Evolutionary conservation across 2,888 invertebrate species (phyloP).

Genomic region (Diadegma fenestrale): DNA sequence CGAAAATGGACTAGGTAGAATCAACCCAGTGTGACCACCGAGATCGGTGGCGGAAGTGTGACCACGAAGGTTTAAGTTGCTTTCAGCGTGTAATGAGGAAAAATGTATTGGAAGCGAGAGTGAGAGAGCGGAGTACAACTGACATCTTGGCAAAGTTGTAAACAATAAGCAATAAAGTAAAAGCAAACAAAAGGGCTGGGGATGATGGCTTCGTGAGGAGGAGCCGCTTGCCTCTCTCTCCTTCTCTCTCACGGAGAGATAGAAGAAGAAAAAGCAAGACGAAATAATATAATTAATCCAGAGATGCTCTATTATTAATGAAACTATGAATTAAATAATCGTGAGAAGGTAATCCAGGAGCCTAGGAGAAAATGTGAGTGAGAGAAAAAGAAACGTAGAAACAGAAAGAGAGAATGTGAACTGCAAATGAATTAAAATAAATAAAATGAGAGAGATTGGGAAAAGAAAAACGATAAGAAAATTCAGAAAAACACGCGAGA

Average conservation of each 20-base stretch:
- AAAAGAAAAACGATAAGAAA: slow-evolving; percentile 48
- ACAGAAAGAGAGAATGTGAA: slow-evolving; percentile 24
- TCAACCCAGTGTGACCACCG: no score
- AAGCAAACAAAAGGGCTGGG: slow-evolving; percentile 67
- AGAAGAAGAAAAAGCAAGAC: slow-evolving; percentile 59
- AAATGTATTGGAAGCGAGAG: slow-evolving; percentile 7
- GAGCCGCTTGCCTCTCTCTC: slow-evolving; percentile 49
- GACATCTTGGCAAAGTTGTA: slow-evolving; percentile 74
- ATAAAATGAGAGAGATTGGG: neutral
- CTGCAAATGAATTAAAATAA: slow-evolving; percentile 58
- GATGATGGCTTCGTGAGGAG: slow-evolving; percentile 40
- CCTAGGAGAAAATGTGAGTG: slow-evolving; percentile 41
- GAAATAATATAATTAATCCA: slow-evolving; percentile 71
- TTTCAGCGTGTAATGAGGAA: neutral
- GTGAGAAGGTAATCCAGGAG: slow-evolving; percentile 63
- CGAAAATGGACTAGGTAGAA: no score
- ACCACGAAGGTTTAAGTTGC: neutral
- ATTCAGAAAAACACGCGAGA: slow-evolving; percentile 42
- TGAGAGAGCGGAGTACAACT: slow-evolving; percentile 19
- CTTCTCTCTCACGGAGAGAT: slow-evolving; percentile 52
- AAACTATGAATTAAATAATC: slow-evolving; percentile 70
- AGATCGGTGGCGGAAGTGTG: no score
- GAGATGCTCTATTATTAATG: slow-evolving; percentile 77
- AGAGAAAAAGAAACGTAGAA: slow-evolving; percentile 62
- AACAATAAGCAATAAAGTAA: slow-evolving; percentile 81